phyloP scores from a whole-genome alignment of 2,888 invertebrate species.

The Prenolepis imparis region DNA sequence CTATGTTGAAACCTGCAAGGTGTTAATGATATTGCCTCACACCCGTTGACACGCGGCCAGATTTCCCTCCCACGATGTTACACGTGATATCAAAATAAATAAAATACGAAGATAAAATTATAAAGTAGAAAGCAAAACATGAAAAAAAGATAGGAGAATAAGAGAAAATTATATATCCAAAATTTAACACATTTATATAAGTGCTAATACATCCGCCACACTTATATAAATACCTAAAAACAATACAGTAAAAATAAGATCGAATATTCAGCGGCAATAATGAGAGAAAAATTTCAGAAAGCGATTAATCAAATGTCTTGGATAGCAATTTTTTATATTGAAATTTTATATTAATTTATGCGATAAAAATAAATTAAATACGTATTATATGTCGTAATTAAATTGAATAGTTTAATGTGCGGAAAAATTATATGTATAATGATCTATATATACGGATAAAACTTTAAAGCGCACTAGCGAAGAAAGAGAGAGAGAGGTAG shows the following conservation, averaged over 20 bases:
- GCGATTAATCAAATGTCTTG: neutral
- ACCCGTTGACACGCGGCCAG: slow-evolving; percentile 53
- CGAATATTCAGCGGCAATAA: neutral
- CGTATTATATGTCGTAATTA: neutral
- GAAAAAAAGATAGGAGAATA: neutral
- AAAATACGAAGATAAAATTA: neutral
- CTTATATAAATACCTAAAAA: neutral
- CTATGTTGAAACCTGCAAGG: slow-evolving; percentile 83
- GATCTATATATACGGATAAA: neutral
- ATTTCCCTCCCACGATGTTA: slow-evolving; percentile 37
- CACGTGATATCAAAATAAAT: slow-evolving; percentile 20
- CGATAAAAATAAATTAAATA: neutral
- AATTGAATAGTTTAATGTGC: neutral
- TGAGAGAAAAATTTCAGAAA: neutral
- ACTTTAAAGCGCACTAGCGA: neutral
- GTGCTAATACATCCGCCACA: neutral
- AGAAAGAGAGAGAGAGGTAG: neutral
- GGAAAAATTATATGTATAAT: neutral
- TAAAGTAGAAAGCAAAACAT: neutral
- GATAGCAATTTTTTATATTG: neutral
- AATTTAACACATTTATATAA: neutral
- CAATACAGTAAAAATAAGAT: neutral
- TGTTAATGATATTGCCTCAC: slow-evolving; percentile 82
- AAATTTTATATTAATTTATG: neutral
- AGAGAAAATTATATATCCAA: neutral